These are phyloP conservation scores for Drosophila ohnishii DNA, from an alignment of 1,140 invertebrate genomes.

Conservation along the genomic window DNA sequence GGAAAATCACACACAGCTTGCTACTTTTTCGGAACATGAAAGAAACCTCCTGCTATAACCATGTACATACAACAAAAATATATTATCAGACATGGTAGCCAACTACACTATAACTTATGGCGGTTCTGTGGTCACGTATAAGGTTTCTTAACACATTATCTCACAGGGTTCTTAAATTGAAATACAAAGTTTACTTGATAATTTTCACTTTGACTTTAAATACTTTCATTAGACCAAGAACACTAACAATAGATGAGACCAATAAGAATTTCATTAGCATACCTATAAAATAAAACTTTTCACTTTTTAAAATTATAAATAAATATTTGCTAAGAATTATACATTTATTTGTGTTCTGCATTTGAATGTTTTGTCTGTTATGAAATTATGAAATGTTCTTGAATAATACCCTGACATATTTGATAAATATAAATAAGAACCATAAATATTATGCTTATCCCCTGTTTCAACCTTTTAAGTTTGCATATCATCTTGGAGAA, in stretches of 20 bases:
- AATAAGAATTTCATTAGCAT: neutral
- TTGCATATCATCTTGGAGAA: neutral
- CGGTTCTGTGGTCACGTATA: conserved; percentile 25
- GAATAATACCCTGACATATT: neutral
- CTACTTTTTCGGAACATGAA: conserved; percentile 7
- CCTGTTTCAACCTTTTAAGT: conserved; percentile 6
- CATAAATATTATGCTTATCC: conserved; percentile 13
- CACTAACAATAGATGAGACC: neutral
- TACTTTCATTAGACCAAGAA: conserved; percentile 5
- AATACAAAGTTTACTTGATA: neutral
- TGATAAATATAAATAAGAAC: neutral
- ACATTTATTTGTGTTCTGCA: neutral
- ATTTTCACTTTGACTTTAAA: neutral
- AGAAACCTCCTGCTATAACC: neutral
- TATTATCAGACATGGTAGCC: conserved; percentile 9
- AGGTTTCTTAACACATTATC: conserved; percentile 3
- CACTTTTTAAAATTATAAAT: neutral
- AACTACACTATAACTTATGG: conserved; percentile 1
- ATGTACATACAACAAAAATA: neutral
- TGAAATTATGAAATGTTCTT: neutral
- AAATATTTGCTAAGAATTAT: neutral
- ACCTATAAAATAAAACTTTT: neutral
- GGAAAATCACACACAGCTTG: neutral
- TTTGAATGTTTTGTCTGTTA: neutral
- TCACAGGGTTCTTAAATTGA: neutral